Base-by-base conservation (phyloP, 2,888 invertebrate species). In the Phalera bucephala region DNA sequence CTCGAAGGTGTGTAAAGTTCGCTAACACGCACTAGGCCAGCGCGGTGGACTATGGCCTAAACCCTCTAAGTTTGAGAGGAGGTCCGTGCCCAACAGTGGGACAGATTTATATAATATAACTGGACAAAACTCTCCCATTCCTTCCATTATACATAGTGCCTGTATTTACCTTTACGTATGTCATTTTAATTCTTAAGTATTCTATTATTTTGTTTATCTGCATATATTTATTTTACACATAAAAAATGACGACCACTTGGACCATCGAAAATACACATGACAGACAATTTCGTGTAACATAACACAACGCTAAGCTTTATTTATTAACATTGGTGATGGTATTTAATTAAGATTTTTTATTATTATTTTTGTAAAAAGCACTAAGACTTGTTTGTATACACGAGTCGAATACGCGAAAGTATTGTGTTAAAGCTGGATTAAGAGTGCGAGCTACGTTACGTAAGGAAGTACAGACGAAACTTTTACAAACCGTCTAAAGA, bases 201-300 rank as follows among this genome's bases (percentile, higher is more conserved):
- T 2, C 6, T 6, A 12, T 13, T 36, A 32, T 34, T 22, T 23
- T 17, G 39, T 28, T 39, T 27, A 30, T 17, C n/a, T 40, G 14
- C 41, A 25, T 39, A 33, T 33, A 29, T 36, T 49, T 40, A 36
- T 47, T 47, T 44, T 41, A 41, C 38, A 49, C 23, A 36, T 33
- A 36, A 31, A 23, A 36, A 40, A 37, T 36, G 52, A 56, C 60
- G 81, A 82, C 77, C 81, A 65, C 9, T 55, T 60, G 86, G 87
- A 87, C 87, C 84, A 67, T 80, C 83, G 70, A 83, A 85, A 82
- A 66, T 86, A 77, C 87, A 88, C 87, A 86, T 85, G 78, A 79
- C 82, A 75, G 70, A 34, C 31, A 36, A 37, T 40, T 56, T 34
- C 59, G 44, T 64, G 52, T 63, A 62, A 50, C 50, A 51, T 47